phyloP scores from a whole-genome alignment of 2,797 vertebrate genomes.

The Onychomys torridus region DNA sequence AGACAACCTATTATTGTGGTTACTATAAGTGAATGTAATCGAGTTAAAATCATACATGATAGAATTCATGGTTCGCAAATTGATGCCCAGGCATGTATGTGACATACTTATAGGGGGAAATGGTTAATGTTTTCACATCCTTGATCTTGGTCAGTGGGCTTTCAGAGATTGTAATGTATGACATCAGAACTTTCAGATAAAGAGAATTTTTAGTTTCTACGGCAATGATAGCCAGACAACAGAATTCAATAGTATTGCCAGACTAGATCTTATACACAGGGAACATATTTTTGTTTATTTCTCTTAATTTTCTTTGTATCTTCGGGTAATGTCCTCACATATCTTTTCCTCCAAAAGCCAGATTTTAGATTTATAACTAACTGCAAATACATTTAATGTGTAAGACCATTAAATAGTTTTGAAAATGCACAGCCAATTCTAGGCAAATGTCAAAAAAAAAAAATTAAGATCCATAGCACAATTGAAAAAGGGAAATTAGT shows the following conservation, averaged over 20 bases:
- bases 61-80: background rate
- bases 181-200: background rate
- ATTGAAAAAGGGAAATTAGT: background rate
- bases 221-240: background rate
- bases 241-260: background rate
- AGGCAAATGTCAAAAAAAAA: background rate
- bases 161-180: background rate
- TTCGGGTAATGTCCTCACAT: background rate
- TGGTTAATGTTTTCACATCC: background rate
- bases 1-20: background rate
- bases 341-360: background rate
- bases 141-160: background rate
- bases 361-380: constrained; percentile 27
- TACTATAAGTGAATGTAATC: background rate
- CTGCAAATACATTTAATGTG: background rate
- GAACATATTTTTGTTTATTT: background rate
- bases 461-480: background rate
- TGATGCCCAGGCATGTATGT: background rate
- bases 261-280: no score
- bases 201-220: background rate
- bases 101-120: background rate
- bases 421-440: background rate
- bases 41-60: background rate
- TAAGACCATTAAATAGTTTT: constrained; percentile 14
- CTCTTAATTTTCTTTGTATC: background rate